A percentile compares a stretch with the other conserved stretches of the same genome.
Conservation (phyloP, 2,113 vertebrate species). For the Vulpes vulpes region DNA sequence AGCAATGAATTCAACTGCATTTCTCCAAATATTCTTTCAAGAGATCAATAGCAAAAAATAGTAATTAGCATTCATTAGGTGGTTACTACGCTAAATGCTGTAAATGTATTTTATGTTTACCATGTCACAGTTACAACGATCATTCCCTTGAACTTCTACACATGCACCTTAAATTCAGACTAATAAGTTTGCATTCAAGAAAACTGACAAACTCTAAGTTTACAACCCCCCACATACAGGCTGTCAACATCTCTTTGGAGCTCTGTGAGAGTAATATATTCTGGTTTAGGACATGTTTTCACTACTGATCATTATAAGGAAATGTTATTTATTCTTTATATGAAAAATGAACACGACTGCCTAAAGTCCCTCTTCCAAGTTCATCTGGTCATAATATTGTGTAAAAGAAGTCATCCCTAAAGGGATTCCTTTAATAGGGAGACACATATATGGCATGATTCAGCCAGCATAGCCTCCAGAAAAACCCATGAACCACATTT, state of each 20-base stretch:
- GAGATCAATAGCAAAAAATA: neutral
- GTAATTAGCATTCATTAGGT: neutral
- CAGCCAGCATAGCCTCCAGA: neutral
- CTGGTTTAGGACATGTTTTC: slow-evolving; percentile 39
- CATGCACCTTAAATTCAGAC: neutral
- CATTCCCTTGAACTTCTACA: neutral
- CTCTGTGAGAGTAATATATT: neutral
- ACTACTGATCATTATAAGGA: neutral
- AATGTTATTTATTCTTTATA: slow-evolving; percentile 31
- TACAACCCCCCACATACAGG: neutral
- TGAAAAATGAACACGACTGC: neutral
- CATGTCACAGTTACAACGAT: neutral
- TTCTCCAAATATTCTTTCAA: slow-evolving; percentile 35
- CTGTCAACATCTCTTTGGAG: slow-evolving; percentile 12
- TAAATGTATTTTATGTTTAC: neutral
- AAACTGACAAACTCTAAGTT: slow-evolving; percentile 30
- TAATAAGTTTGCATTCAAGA: neutral
- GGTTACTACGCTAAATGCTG: neutral
- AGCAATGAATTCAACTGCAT: neutral
- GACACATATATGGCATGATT: neutral
- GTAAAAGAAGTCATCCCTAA: slow-evolving; percentile 9
- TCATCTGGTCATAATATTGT: neutral
- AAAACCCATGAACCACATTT: neutral
- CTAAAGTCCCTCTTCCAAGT: neutral
- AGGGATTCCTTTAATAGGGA: neutral